A percentile compares a stretch with the other conserved stretches of the same genome.
Evolutionary conservation across 2,113 vertebrate genomes (phyloP).

Genomic region (Marmota monax): DNA sequence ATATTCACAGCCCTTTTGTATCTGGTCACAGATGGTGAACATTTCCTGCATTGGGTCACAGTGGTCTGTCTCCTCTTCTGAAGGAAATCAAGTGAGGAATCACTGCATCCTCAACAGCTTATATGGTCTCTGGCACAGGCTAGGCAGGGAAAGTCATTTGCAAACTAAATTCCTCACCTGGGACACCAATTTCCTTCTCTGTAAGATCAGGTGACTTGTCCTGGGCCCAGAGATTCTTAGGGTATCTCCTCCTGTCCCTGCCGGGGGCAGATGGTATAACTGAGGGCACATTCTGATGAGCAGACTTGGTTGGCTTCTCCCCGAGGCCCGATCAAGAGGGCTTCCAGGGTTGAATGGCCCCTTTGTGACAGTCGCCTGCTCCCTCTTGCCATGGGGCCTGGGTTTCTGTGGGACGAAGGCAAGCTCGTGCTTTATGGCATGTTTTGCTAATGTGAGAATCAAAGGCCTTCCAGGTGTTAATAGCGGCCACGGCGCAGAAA

Average conservation of each 20-base stretch:
- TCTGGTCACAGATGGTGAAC: too few species aligned
- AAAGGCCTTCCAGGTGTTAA: slow-evolving; percentile 80
- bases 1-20: not conserved
- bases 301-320: slow-evolving; percentile 68
- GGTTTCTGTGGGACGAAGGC: slow-evolving; percentile 81
- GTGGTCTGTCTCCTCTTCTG: not conserved
- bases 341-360: slow-evolving; percentile 79
- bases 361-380: slow-evolving; percentile 66
- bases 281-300: not conserved
- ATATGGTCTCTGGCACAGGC: accelerated
- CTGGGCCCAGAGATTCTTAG: not conserved
- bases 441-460: slow-evolving; percentile 87
- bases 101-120: accelerated
- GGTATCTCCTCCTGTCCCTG: not conserved
- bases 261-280: accelerated
- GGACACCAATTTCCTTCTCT: not conserved
- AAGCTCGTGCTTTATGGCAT: slow-evolving; percentile 79
- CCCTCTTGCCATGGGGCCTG: slow-evolving; percentile 36
- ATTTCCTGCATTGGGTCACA: accelerated
- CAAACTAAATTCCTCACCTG: not conserved
- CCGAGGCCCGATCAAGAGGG: slow-evolving; percentile 79
- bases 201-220: not conserved
- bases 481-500: slow-evolving; percentile 21
- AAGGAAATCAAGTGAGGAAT: not conserved
- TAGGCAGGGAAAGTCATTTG: not conserved